Percentiles rank a stretch among this genome's conserved stretches.
These are phyloP conservation scores for Heliconius melpomene DNA, from an alignment of 1,140 invertebrate genomes.

Conservation along the genomic window DNA sequence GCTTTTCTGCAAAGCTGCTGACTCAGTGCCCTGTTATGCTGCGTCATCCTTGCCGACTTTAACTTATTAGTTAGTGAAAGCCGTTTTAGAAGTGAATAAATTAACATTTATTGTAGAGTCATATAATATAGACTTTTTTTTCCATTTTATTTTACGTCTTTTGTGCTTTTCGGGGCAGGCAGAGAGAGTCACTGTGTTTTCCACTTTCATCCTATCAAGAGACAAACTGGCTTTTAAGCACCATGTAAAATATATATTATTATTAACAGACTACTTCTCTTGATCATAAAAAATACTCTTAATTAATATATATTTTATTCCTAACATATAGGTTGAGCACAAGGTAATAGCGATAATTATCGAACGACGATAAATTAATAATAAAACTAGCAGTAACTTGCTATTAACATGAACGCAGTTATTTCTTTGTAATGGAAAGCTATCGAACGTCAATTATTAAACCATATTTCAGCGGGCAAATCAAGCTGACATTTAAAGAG, in stretches of 20 bases:
- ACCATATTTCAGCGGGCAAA: slow-evolving; percentile 29
- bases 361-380: background rate
- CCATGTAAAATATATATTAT: too few relatives aligned
- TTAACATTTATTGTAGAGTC: background rate
- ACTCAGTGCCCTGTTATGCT: slow-evolving; percentile 21
- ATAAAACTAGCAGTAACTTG: background rate
- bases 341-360: background rate
- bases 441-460: slow-evolving; percentile 33
- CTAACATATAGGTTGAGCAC: too few relatives aligned
- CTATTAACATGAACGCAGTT: slow-evolving; percentile 22
- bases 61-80: slow-evolving; percentile 13
- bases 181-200: too few relatives aligned
- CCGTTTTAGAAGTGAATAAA: background rate
- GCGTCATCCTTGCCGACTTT: slow-evolving; percentile 20
- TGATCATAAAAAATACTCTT: too few relatives aligned
- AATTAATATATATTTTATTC: too few relatives aligned
- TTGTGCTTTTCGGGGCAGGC: too few relatives aligned
- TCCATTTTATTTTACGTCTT: background rate
- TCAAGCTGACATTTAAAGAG: slow-evolving; percentile 38
- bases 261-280: too few relatives aligned
- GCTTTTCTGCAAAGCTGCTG: slow-evolving; percentile 24
- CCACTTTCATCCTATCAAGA: background rate
- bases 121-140: background rate
- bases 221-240: background rate
- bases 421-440: slow-evolving; percentile 32